Base-by-base conservation (phyloP, 2,888 invertebrate genomes). In the Calameuta filiformis region DNA sequence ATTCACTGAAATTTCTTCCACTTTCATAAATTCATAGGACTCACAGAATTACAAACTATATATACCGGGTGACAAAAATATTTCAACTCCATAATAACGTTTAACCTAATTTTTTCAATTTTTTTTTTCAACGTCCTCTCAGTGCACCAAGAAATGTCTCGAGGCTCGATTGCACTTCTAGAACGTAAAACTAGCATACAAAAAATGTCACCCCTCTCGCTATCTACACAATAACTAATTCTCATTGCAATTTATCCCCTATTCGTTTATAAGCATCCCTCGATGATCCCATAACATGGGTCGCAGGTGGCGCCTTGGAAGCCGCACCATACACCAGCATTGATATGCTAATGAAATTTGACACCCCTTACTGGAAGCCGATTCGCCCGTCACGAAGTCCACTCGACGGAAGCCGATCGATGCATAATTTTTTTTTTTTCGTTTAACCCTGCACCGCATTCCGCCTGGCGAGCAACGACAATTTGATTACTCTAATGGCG, bases 331-430 rank as follows among this genome's bases (percentile, higher is more conserved):
- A 89, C 90, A 85, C 90, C 90, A 90, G 89, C 90, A 91, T 91
- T 91, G 91, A 91, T 91, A 91, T 91, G 91, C 91, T 91, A 91
- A 91, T 91, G 91, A 91, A 91, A 91, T 91, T 91, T 91, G 76
- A 79, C 83, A 79, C 84, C 82, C 80, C 79, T 81, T 81, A 75
- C 79, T 69, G 73, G 73, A 82, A 84, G 83, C 82, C 79, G 78
- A 85, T 85, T 84, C 83, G 83, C 81, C 75, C 76, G 33, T 56
- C 77, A 76, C 81, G 82, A 79, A 79, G 78, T 79, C 83, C 71
- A 33, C 71, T 71, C 34, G 31, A 35, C 23, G 74, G 34, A 73
- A 23, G 40, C 40, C 79, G 40, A 33, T 80, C 80, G 68, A 78
- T 81, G 81, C 77, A 82, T 83, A 83, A 85, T 83, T 86, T 84